These are phyloP conservation scores for Drosophila ficusphila DNA, from an alignment of 1,140 invertebrate species.

Conservation along the genomic window DNA sequence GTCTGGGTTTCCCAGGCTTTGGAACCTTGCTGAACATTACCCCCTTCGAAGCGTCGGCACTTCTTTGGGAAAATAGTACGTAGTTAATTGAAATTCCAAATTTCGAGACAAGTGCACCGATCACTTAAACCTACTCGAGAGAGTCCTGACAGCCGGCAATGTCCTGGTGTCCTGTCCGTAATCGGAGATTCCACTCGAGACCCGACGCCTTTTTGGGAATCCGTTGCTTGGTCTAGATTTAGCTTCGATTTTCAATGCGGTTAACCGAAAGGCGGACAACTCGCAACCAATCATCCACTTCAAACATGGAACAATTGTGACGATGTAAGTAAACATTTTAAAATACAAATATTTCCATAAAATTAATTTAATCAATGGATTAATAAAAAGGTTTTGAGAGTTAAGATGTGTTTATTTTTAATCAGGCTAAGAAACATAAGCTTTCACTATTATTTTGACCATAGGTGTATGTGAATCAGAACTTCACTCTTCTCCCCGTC, in stretches of 20 bases:
- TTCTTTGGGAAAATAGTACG: slow-evolving; percentile 14
- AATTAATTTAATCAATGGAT: neutral
- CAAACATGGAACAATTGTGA: neutral
- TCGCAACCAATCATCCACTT: slow-evolving; percentile 36
- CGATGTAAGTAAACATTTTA: too few relatives aligned
- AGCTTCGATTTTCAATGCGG: slow-evolving; percentile 23
- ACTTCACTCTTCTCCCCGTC: neutral
- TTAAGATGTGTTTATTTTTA: too few relatives aligned
- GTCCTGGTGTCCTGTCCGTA: slow-evolving; percentile 30
- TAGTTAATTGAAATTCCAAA: slow-evolving; percentile 26
- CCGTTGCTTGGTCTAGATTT: neutral
- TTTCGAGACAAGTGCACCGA: slow-evolving; percentile 21
- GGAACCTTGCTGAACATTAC: neutral
- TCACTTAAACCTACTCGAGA: slow-evolving; percentile 17
- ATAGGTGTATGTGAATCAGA: neutral
- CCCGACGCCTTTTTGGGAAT: neutral
- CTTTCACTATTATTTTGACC: neutral
- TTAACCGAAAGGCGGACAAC: slow-evolving; percentile 21
- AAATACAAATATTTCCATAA: too few relatives aligned
- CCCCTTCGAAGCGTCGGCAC: slow-evolving; percentile 24
- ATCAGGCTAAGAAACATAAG: too few relatives aligned
- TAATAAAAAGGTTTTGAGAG: too few relatives aligned
- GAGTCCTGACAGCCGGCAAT: slow-evolving; percentile 1
- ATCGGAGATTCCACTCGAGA: slow-evolving; percentile 31
- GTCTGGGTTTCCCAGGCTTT: neutral